Evolutionary conservation across 2,797 vertebrate species (phyloP), one percentile per base, ranked within the genome.

Genomic region (Heteromormyrus szaboi): DNA sequence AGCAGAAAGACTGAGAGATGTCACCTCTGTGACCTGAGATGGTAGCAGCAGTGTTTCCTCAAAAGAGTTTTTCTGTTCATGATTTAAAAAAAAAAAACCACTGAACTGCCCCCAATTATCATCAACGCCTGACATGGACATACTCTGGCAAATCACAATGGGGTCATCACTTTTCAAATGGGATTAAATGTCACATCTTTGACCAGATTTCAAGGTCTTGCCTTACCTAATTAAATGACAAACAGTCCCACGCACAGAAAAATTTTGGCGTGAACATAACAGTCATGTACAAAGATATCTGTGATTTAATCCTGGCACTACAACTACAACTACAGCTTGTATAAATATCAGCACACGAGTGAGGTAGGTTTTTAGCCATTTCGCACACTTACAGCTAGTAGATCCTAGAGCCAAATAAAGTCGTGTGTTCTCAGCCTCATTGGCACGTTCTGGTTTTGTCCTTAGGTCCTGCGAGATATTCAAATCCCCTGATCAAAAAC

Each of bases 371-470:
- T 51, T 25, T 25, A 51, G 44, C 81, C 81, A 85, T 29, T 85
- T 25, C 11, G 9, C 14, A 29, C 29, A 87, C 91, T 91, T 90
- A 96, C 95, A 92, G 68, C n/a, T 56, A 46, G 85, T 53, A 54
- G 94, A 92, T 53, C 95, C 94, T 91, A 97, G 94, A 92, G 95
- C 91, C 90, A 97, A 93, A 94, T 97, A 99, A 62, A 90, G 91
- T 65, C 93, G 96, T 85, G 97, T 97, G 92, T 98, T 99, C 92
- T 96, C 94, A 89, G 92, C 92, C 92, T 98, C 97, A 7, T 96
- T 94, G 0, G 90, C 91, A 92, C 91, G 94, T 94, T 95, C 95
- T 86, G 91, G 92, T 53, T 92, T 86, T 14, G 91, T 90, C 89
- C 91, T 94, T 90, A 91, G 91, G 91, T 94, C 91, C 93, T 94